Evolutionary conservation across 2,797 vertebrate species (phyloP).

Genomic region (Emys orbicularis): DNA sequence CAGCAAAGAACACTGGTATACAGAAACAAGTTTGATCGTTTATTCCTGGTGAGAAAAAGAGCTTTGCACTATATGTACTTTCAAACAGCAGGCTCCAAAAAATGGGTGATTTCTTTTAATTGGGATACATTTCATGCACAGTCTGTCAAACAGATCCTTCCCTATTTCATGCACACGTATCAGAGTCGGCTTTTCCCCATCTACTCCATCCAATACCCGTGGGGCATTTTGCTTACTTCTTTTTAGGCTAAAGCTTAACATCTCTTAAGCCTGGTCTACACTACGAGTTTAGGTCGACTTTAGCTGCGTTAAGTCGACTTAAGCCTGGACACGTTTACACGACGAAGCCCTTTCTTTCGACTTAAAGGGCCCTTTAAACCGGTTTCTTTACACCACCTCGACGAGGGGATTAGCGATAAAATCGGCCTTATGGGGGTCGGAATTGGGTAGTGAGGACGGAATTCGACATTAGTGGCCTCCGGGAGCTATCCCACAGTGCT

Average conservation of each 20-base stretch:
- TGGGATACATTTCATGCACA: not conserved
- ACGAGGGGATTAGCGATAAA: too few species aligned
- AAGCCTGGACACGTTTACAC: too few species aligned
- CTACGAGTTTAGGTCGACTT: too few species aligned
- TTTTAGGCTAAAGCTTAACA: not conserved
- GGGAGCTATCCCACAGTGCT: too few species aligned
- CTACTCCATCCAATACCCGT: not conserved
- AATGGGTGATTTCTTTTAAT: not conserved
- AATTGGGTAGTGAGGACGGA: too few species aligned
- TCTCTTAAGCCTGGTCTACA: too few species aligned
- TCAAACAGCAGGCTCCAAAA: not conserved
- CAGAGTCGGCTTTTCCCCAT: not conserved
- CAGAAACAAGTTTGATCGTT: not conserved
- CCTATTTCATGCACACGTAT: not conserved
- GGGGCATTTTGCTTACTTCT: not conserved
- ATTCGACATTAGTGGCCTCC: too few species aligned
- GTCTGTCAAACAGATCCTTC: not conserved
- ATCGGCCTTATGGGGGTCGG: too few species aligned
- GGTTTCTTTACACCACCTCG: too few species aligned
- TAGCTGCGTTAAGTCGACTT: too few species aligned
- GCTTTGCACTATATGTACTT: not conserved
- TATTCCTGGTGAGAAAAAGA: not conserved
- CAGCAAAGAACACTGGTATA: not conserved
- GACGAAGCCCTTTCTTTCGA: too few species aligned
- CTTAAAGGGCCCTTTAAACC: too few species aligned